Evolutionary conservation across 2,113 vertebrate species (phyloP).

Genomic region (Centropus unirufus): DNA sequence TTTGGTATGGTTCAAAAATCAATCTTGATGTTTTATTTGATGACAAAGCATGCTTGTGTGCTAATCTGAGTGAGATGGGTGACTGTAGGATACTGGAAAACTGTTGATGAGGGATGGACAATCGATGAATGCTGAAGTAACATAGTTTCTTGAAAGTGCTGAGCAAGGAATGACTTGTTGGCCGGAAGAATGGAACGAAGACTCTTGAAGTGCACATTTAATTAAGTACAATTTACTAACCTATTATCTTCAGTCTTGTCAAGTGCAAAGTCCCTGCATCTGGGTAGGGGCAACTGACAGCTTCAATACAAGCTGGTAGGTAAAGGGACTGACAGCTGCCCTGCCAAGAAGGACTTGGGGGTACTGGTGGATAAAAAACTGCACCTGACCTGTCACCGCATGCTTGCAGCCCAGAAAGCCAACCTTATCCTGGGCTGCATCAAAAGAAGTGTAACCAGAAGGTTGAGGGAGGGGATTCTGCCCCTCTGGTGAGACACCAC

Average conservation of each 20-base stretch:
- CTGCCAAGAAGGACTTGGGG: background rate
- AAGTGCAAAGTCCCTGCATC: background rate
- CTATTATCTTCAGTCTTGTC: background rate
- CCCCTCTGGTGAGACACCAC: background rate
- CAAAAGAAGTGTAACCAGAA: background rate
- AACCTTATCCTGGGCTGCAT: background rate
- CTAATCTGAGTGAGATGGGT: background rate
- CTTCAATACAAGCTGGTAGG: background rate
- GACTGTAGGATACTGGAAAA: background rate
- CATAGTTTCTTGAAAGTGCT: background rate
- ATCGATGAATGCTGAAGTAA: accelerated
- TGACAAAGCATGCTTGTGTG: background rate
- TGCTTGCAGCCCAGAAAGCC: background rate
- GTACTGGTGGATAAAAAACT: background rate
- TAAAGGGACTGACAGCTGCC: background rate
- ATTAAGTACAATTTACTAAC: background rate
- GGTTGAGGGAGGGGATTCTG: background rate
- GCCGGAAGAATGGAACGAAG: background rate
- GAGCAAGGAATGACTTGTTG: background rate
- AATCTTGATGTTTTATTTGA: background rate
- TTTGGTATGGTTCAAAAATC: background rate
- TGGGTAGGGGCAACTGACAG: accelerated
- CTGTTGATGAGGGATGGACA: background rate
- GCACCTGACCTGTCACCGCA: background rate
- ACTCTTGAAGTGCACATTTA: background rate